Conservation (phyloP, 2,797 vertebrate genomes). For the Gymnopithys bicolor region DNA sequence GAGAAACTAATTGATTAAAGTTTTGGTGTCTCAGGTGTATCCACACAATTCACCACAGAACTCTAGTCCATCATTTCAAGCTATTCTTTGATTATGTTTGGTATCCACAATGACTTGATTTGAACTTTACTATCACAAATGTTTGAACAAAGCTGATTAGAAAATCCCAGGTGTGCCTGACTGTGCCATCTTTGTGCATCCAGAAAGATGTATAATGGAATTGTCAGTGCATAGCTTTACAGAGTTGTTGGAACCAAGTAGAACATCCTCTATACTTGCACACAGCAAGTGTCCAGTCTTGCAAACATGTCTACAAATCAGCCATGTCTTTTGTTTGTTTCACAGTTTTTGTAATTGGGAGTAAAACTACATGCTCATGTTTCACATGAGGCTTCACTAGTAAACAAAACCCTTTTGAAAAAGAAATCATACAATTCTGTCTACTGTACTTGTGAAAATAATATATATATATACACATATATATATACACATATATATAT, state of each 20-base stretch:
- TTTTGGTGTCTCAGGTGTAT: not conserved
- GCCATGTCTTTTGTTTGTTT: not conserved
- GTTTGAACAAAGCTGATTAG: not conserved
- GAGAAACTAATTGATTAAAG: not conserved
- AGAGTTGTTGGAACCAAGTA: not conserved
- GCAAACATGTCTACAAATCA: not conserved
- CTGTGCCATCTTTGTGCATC: not conserved
- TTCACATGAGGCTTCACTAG: not conserved
- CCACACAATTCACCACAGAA: not conserved
- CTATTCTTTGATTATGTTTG: not conserved
- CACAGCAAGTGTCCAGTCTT: not conserved
- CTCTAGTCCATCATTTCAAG: not conserved
- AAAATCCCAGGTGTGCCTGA: not conserved
- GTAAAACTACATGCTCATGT: not conserved
- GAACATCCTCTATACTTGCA: not conserved
- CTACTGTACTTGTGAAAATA: not conserved
- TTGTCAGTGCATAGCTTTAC: accelerated
- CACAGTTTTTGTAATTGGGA: not conserved
- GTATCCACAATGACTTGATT: not conserved
- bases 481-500: no score
- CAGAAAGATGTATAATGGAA: not conserved
- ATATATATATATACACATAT: no score
- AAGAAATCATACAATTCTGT: not conserved
- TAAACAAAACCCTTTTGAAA: not conserved
- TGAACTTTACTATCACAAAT: not conserved